phyloP scores from a whole-genome alignment of 1,140 invertebrate genomes.

The Myzus persicae region DNA sequence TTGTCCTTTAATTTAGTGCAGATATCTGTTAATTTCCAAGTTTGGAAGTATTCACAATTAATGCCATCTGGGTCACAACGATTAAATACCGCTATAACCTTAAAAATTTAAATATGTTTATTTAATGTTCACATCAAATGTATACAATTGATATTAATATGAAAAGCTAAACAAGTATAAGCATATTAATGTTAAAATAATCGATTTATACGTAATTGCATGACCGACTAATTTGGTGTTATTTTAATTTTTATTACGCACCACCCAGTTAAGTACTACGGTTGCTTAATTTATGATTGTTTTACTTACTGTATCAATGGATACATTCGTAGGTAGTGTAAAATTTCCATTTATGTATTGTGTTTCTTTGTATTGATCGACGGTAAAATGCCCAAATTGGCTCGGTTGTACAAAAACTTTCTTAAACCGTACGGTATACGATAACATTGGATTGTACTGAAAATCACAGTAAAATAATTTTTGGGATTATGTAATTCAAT shows the following conservation, averaged over 20 bases:
- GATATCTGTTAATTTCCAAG: neutral
- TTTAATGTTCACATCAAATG: too few species aligned
- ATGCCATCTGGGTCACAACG: constrained; percentile 37
- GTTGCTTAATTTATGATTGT: neutral
- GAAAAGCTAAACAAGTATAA: too few species aligned
- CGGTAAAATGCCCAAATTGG: neutral
- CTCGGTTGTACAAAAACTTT: neutral
- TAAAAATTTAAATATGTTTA: too few species aligned
- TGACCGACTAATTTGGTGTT: too few species aligned
- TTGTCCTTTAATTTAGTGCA: neutral
- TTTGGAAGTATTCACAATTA: constrained; percentile 53
- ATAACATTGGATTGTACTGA: neutral
- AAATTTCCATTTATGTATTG: neutral
- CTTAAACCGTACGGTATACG: neutral
- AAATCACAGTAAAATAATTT: neutral
- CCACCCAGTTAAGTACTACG: too few species aligned
- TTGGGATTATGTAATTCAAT: too few species aligned
- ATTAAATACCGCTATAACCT: neutral
- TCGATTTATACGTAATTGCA: too few species aligned
- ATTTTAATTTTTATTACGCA: too few species aligned
- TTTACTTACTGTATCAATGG: neutral
- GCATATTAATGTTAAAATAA: too few species aligned
- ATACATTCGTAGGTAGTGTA: neutral
- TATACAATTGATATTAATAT: too few species aligned
- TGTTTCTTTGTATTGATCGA: neutral